Evolutionary conservation across 2,888 invertebrate species (phyloP).

Genomic region (Nephrotoma appendiculata): DNA sequence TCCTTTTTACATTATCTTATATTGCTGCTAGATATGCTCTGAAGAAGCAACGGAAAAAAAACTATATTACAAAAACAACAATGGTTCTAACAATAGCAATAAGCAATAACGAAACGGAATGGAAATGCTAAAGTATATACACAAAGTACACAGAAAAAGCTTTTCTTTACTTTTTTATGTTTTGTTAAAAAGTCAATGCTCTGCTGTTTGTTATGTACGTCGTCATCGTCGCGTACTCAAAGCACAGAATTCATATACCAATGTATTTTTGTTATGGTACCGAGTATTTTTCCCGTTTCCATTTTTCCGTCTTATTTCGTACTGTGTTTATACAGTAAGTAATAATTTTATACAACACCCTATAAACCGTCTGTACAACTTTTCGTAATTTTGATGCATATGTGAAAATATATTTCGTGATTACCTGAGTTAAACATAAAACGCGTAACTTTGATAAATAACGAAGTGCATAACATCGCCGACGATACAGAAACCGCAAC

Average conservation of each 20-base stretch:
- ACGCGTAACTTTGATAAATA: not conserved
- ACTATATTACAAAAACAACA: not conserved
- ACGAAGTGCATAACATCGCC: not conserved
- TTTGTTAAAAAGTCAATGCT: not conserved
- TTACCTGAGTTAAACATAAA: not conserved
- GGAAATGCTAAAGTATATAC: not conserved
- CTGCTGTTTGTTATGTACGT: not conserved
- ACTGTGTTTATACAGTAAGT: not conserved
- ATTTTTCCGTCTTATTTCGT: not conserved
- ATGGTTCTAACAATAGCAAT: not conserved
- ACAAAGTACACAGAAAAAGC: not conserved
- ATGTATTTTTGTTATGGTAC: not conserved
- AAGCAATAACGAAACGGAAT: not conserved
- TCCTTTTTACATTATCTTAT: not conserved
- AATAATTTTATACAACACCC: not conserved
- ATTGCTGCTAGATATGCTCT: not conserved
- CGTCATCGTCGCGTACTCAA: not conserved
- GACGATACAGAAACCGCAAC: not conserved
- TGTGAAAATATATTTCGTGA: not conserved
- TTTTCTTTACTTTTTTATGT: not conserved
- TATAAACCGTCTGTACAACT: not conserved
- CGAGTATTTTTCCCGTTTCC: not conserved
- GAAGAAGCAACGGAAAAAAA: not conserved
- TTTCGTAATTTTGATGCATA: not conserved
- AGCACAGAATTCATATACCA: not conserved